Percentiles rank a stretch among this genome's conserved stretches.
These are phyloP conservation scores for Eleutherodactylus coqui DNA, from an alignment of 2,797 vertebrate species.

Conservation along the genomic window DNA sequence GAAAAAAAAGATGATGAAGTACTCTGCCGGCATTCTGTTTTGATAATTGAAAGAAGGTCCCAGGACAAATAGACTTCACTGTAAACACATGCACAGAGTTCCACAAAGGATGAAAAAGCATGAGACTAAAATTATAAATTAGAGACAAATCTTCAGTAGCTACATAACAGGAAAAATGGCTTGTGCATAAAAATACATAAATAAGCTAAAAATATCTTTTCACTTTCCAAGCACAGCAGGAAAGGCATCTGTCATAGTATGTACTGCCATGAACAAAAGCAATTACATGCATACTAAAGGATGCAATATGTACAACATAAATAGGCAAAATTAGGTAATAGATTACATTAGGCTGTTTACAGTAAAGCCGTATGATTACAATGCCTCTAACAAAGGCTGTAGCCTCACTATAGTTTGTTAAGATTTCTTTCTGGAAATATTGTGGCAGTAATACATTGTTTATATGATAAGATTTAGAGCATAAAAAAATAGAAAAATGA, in stretches of 20 bases:
- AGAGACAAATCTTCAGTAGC: conserved; percentile 12
- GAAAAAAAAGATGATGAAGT: conserved; percentile 48
- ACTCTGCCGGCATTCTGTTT: conserved; percentile 43
- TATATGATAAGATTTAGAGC: no score
- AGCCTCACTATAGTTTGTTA: background rate
- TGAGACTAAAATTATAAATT: conserved; percentile 48
- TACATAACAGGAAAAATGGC: conserved; percentile 35
- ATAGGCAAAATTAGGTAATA: conserved; percentile 13
- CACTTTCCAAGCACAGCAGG: conserved; percentile 41
- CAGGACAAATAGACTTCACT: conserved; percentile 54
- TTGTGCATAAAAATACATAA: conserved; percentile 50
- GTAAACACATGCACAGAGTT: conserved; percentile 49
- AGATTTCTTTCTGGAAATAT: no score
- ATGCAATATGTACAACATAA: conserved; percentile 35
- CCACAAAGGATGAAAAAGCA: conserved; percentile 46
- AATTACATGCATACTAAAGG: conserved; percentile 38
- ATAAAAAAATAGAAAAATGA: no score
- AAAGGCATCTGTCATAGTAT: conserved; percentile 46
- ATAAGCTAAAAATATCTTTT: conserved; percentile 52
- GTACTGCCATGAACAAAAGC: conserved; percentile 30
- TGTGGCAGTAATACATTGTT: no score
- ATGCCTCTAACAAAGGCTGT: background rate
- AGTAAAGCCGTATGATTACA: background rate
- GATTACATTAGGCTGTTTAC: background rate
- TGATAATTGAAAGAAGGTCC: conserved; percentile 55